A percentile compares a stretch with the other conserved stretches of the same genome.
Conservation (phyloP, 2,797 vertebrate genomes). For the Muscicapa comitata region DNA sequence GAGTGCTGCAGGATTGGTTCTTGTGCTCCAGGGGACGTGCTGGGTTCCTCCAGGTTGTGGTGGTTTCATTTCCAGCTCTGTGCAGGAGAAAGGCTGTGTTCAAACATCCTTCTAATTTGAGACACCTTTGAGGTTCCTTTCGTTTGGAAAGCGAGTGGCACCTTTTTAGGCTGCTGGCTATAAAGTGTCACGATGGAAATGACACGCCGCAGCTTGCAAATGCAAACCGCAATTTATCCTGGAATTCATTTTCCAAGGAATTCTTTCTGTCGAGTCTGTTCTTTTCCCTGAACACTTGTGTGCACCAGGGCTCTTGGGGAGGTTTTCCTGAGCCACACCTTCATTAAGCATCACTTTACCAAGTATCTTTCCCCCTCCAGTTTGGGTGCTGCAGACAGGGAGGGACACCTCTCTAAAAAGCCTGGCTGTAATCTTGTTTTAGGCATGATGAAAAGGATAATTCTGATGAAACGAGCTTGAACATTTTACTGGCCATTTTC, state of each 20-base stretch:
- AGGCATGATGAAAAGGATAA: constrained; percentile 42
- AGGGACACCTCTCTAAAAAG: background rate
- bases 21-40: background rate
- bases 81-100: background rate
- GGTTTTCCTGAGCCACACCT: background rate
- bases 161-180: background rate
- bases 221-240: background rate
- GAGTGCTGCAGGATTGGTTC: rapidly evolving
- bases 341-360: background rate
- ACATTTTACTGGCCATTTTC: constrained; percentile 40
- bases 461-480: constrained; percentile 41
- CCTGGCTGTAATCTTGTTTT: constrained; percentile 22
- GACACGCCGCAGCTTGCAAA: background rate
- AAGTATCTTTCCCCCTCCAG: background rate
- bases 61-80: background rate
- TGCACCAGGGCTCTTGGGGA: background rate
- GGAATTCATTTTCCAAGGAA: background rate
- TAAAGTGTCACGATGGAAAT: background rate
- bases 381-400: background rate
- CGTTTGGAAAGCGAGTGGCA: background rate
- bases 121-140: background rate
- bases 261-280: background rate
- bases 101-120: background rate
- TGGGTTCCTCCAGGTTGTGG: background rate
- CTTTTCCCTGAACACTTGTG: background rate